Conservation (phyloP, 2,797 vertebrate genomes). For the Sarcoramphus papa region DNA sequence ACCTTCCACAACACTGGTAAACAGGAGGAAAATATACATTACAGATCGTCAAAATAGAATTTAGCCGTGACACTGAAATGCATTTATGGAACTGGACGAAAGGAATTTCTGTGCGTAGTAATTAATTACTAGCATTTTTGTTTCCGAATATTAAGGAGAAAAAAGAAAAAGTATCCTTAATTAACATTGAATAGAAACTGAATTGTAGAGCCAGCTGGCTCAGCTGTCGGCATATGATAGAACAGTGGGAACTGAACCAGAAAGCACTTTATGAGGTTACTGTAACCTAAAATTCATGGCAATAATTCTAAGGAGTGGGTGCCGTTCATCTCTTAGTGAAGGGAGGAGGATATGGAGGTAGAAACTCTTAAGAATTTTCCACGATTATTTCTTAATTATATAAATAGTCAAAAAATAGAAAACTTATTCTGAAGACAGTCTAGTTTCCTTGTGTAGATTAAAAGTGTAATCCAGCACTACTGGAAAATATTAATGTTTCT, state of each 20-base stretch:
- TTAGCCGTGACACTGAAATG: neutral
- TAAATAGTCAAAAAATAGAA: neutral
- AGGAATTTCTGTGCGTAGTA: neutral
- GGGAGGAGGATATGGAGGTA: neutral
- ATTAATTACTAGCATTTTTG: neutral
- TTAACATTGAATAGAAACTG: neutral
- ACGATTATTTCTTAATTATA: neutral
- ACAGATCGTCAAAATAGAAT: neutral
- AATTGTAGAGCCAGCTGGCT: conserved; percentile 35
- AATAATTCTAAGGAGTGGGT: conserved; percentile 32
- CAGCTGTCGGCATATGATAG: neutral
- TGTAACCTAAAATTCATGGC: conserved; percentile 48
- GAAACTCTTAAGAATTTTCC: conserved; percentile 30
- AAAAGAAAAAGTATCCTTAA: neutral
- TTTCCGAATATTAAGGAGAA: neutral
- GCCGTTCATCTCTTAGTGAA: neutral
- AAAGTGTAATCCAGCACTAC: neutral
- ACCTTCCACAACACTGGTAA: neutral
- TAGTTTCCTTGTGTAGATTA: neutral
- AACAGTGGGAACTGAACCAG: conserved; percentile 39
- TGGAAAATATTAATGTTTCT: neutral
- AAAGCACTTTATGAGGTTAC: conserved; percentile 45
- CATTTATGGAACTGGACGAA: neutral
- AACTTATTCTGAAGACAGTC: neutral
- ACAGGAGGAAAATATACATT: neutral